Evolutionary conservation across 2,888 invertebrate species (phyloP), one percentile per base, ranked within the genome.

Genomic region (Synergus umbraculus): DNA sequence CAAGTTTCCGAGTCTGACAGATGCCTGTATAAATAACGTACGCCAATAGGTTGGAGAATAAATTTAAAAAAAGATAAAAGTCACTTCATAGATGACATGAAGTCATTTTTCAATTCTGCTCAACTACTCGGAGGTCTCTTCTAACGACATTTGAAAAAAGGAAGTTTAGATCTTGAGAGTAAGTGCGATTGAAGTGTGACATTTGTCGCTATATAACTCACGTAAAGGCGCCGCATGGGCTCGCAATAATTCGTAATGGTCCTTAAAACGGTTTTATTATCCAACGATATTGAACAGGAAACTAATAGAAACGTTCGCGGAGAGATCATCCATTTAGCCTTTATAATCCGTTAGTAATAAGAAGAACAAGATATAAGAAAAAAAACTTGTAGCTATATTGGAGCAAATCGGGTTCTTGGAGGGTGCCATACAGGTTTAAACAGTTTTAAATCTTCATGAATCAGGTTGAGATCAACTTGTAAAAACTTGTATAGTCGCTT

Each of bases 181-280:
- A 37, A 73, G 49, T 37, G n/a, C 37, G 54, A 73, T 73, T 49
- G 37, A 12, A 69, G 44, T 73, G 37, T 54, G 10, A n/a, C 73
- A 49, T 73, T 49, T 73, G 13, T 37, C n/a, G 15, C 15, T 37
- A 49, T 73, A 12, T 54, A 73, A 73, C 29, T 73, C 37, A 3
- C 73, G n/a, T 73, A 73, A 73, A 73, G 10, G 73, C 73, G 37
- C 73, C 49, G 46, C 73, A 10, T 73, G 73, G 15, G 29, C 1
- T 67, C 12, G n/a, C 54, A 29, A 29, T 29, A 37, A n/a, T 22
- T 54, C 54, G 37, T 22, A 49, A 73, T 73, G 37, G n/a, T 8
- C 15, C n/a, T 9, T 15, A 46, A 15, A 69, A 46, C 22, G 49
- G 15, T 69, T 73, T 73, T 73, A 73, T 54, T n/a, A n/a, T 13